Conservation (phyloP, 2,888 invertebrate species). For the Silvanus unidentatus region DNA sequence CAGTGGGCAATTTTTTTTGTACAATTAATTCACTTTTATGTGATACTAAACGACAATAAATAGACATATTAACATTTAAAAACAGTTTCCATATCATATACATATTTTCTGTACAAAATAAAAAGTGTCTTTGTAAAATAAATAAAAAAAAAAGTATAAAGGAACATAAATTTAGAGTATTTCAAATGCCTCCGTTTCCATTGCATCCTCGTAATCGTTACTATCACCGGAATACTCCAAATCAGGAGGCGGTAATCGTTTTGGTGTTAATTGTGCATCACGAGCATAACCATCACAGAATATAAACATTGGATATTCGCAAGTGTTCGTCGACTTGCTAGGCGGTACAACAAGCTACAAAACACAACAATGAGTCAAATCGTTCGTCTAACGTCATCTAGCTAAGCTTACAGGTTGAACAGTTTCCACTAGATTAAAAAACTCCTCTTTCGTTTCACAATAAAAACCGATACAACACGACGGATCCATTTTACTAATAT, state of each 20-base stretch:
- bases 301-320: conserved; percentile 79
- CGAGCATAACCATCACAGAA: conserved; percentile 67
- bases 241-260: conserved; percentile 31
- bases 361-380: no score
- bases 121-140: no score
- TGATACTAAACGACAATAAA: no score
- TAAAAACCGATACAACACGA: conserved; percentile 90
- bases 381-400: no score
- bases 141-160: background rate
- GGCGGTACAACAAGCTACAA: conserved; percentile 33
- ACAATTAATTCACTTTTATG: no score
- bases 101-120: no score
- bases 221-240: conserved; percentile 43
- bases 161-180: conserved; percentile 49
- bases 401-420: conserved; percentile 59
- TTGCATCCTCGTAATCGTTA: conserved; percentile 52
- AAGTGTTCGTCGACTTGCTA: conserved; percentile 41
- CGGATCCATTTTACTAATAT: conserved; percentile 82
- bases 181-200: conserved; percentile 70
- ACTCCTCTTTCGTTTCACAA: conserved; percentile 68
- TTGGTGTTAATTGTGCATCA: conserved; percentile 42
- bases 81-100: no score
- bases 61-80: no score
- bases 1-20: no score
- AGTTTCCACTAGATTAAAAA: conserved; percentile 67